These are phyloP conservation scores for Leptatherina wallacei DNA, from an alignment of 2,797 vertebrate genomes.

Conservation along the genomic window DNA sequence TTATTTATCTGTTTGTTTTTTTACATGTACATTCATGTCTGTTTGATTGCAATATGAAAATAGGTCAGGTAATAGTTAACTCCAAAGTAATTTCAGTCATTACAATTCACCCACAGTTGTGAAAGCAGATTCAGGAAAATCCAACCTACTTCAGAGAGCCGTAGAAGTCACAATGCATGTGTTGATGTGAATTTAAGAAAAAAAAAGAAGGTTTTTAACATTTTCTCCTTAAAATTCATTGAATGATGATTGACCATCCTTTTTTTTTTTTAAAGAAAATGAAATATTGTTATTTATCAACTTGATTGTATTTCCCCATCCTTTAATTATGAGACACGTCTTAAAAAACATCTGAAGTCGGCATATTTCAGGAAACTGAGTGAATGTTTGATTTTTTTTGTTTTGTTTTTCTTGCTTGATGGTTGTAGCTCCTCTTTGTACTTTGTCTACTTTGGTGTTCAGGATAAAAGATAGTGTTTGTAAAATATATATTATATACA, in stretches of 20 bases:
- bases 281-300: not conserved
- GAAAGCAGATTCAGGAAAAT: constrained; percentile 7
- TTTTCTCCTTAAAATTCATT: too few species aligned
- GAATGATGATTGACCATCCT: not conserved
- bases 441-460: constrained; percentile 61
- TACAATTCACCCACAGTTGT: not conserved
- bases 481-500: constrained; percentile 37
- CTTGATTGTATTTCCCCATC: constrained; percentile 20
- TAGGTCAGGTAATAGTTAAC: constrained; percentile 18
- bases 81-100: not conserved
- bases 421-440: constrained; percentile 48
- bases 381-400: constrained; percentile 29
- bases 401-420: constrained; percentile 40
- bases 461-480: constrained; percentile 61
- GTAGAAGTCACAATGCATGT: constrained; percentile 25
- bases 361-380: constrained; percentile 33
- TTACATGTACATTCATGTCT: constrained; percentile 15
- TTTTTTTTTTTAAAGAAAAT: not conserved
- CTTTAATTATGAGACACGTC: not conserved
- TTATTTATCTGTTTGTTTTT: constrained; percentile 3
- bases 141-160: not conserved
- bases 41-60: constrained; percentile 23
- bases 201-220: not conserved
- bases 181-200: constrained; percentile 12
- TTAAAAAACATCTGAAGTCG: constrained; percentile 23